phyloP scores from a whole-genome alignment of 2,113 vertebrate genomes.

The Phasianus colchicus region DNA sequence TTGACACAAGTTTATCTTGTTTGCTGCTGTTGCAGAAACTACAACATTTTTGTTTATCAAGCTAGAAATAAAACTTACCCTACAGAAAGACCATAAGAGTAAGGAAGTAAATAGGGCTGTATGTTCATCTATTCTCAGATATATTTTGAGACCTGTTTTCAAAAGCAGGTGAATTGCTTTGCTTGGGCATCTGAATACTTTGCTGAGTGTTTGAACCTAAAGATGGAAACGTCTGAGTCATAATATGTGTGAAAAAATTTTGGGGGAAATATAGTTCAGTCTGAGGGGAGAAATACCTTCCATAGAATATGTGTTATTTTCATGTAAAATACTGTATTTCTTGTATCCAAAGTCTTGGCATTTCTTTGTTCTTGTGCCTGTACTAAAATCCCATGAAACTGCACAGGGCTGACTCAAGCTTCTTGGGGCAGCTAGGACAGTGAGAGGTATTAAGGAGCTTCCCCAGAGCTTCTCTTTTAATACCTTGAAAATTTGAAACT shows the following conservation, averaged over 20 bases:
- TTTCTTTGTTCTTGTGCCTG: neutral
- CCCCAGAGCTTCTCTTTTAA: neutral
- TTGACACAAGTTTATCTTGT: neutral
- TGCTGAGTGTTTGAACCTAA: neutral
- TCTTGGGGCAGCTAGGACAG: neutral
- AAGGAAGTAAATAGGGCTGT: neutral
- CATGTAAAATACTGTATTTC: neutral
- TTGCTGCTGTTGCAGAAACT: neutral
- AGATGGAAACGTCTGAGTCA: neutral
- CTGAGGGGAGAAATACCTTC: neutral
- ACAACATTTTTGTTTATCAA: neutral
- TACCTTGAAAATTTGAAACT: neutral
- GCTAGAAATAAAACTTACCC: neutral
- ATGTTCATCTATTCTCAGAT: neutral
- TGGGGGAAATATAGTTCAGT: neutral
- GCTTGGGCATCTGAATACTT: neutral
- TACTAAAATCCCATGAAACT: neutral
- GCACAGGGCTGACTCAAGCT: neutral
- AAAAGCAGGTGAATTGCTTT: neutral
- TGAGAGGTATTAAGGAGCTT: neutral
- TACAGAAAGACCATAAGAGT: neutral
- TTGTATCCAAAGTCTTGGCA: neutral
- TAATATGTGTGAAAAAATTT: neutral
- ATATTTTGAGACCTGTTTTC: rapidly evolving
- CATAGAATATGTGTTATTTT: neutral